Percentiles rank a stretch among this genome's conserved stretches.
phyloP scores from a whole-genome alignment of 1,140 invertebrate species.

The Danaus plexippus region DNA sequence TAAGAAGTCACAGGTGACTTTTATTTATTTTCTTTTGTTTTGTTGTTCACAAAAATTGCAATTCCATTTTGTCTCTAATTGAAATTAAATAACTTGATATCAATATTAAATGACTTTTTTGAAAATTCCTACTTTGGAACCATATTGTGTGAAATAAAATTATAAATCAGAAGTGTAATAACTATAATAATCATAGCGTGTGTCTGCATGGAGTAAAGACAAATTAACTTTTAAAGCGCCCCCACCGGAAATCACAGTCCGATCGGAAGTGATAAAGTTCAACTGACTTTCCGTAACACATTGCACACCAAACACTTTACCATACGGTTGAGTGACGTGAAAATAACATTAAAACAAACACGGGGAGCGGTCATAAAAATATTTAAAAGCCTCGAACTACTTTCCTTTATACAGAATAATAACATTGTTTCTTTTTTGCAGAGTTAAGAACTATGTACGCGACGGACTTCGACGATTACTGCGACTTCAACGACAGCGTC shows the following conservation, averaged over 20 bases:
- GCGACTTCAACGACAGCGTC: slow-evolving; percentile 78
- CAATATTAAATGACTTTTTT: neutral
- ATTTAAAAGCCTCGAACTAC: too few species aligned
- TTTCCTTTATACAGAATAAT: slow-evolving; percentile 1
- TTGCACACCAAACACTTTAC: slow-evolving; percentile 26
- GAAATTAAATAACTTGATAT: slow-evolving; percentile 2
- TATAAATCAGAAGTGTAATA: too few species aligned
- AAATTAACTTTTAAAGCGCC: slow-evolving; percentile 38
- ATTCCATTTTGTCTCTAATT: too few species aligned
- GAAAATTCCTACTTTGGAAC: too few species aligned
- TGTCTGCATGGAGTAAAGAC: slow-evolving; percentile 12
- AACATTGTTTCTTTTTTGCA: slow-evolving; percentile 31
- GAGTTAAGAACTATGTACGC: slow-evolving; percentile 44
- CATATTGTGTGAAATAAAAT: too few species aligned
- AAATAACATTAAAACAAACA: slow-evolving; percentile 39
- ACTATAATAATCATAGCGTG: slow-evolving; percentile 12
- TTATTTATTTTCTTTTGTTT: neutral
- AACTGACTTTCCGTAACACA: slow-evolving; percentile 52
- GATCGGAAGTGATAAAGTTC: slow-evolving; percentile 66
- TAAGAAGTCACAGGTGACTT: neutral
- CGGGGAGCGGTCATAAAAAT: slow-evolving; percentile 1
- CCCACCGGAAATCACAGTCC: slow-evolving; percentile 45
- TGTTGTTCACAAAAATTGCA: too few species aligned
- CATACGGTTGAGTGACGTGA: slow-evolving; percentile 30
- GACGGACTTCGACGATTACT: slow-evolving; percentile 54